A percentile compares a stretch with the other conserved stretches of the same genome.
Conservation (phyloP, 2,888 invertebrate genomes). For the Clepsis dumicolana region DNA sequence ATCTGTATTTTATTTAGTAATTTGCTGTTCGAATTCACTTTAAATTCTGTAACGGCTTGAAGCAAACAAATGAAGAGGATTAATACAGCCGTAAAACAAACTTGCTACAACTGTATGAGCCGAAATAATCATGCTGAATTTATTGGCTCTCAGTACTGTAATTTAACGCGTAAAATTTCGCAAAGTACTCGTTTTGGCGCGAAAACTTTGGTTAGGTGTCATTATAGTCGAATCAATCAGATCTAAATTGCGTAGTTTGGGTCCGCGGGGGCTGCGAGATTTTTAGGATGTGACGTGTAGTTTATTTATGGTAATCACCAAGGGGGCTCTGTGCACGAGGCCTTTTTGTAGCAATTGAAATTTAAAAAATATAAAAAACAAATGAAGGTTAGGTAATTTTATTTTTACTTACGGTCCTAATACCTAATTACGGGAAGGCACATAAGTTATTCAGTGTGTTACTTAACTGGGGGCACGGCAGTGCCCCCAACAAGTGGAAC, state of each 20-base stretch:
- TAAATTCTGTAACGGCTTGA: constrained; percentile 38
- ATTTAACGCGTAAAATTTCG: constrained; percentile 74
- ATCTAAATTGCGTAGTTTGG: constrained; percentile 59
- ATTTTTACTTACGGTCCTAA: too few species aligned
- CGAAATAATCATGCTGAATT: constrained; percentile 74
- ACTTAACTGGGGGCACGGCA: too few species aligned
- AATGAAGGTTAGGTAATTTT: not conserved
- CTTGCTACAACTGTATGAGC: constrained; percentile 60
- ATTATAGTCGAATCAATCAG: constrained; percentile 82
- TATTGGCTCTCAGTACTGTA: constrained; percentile 65
- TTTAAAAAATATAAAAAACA: not conserved
- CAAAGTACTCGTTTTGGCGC: constrained; percentile 68
- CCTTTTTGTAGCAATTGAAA: constrained; percentile 11
- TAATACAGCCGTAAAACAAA: constrained; percentile 65
- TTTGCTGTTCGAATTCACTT: not conserved
- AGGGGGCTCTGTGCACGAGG: constrained; percentile 37
- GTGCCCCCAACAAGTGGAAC: too few species aligned
- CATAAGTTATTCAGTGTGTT: too few species aligned
- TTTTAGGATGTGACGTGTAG: constrained; percentile 56
- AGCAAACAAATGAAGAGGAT: constrained; percentile 54
- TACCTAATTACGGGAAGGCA: too few species aligned
- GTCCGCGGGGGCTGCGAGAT: constrained; percentile 56
- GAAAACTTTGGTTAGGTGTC: constrained; percentile 71
- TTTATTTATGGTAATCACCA: constrained; percentile 73
- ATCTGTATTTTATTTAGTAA: too few species aligned